Percentiles rank a stretch among this genome's conserved stretches.
phyloP scores from a whole-genome alignment of 2,113 vertebrate genomes.

The Ptilonorhynchus violaceus region DNA sequence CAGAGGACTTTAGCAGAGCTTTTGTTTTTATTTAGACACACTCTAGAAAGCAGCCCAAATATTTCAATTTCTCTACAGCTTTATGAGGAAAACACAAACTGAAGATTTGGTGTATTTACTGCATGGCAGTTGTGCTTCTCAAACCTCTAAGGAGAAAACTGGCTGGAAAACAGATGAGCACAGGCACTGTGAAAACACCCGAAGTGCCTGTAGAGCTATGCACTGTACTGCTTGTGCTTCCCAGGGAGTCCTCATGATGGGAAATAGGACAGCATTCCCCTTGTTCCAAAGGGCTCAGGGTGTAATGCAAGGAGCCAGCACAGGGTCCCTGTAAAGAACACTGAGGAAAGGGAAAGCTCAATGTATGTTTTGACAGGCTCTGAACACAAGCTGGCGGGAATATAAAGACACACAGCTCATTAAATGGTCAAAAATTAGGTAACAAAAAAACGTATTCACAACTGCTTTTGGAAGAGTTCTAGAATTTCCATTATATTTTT shows the following conservation, averaged over 20 bases:
- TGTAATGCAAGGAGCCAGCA: neutral
- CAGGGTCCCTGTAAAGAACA: neutral
- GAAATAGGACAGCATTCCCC: neutral
- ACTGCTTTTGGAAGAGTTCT: neutral
- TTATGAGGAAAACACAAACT: rapidly evolving
- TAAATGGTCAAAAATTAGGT: neutral
- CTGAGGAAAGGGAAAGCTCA: neutral
- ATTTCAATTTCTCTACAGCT: neutral
- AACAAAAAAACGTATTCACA: neutral
- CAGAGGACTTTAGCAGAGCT: neutral
- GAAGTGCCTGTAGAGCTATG: rapidly evolving
- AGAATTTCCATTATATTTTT: neutral
- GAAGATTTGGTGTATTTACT: neutral
- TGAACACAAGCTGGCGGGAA: neutral
- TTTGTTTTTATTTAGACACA: neutral
- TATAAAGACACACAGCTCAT: neutral
- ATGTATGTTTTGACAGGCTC: neutral
- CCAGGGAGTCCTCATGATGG: neutral
- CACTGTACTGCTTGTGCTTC: rapidly evolving
- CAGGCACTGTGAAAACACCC: neutral
- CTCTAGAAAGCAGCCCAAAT: rapidly evolving
- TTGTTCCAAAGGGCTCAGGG: neutral
- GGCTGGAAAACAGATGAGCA: neutral
- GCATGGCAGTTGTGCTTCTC: neutral
- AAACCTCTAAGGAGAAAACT: neutral